Conservation (phyloP, 2,797 vertebrate genomes). For the Rhabdomys pumilio region DNA sequence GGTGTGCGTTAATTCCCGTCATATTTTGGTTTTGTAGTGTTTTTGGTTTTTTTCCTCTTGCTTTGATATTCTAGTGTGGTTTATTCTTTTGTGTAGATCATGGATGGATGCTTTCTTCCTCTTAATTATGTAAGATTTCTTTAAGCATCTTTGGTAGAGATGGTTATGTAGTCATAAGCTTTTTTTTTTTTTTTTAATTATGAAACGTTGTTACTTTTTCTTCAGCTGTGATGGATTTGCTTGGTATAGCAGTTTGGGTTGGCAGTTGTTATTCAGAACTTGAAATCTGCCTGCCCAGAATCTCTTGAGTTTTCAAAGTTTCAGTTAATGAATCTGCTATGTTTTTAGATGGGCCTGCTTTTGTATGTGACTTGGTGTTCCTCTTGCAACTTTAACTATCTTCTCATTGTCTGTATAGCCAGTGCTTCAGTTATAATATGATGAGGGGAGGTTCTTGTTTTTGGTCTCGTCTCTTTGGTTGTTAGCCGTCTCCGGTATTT, state of each 20-base stretch:
- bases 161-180: not conserved
- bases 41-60: not conserved
- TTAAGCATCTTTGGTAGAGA: not conserved
- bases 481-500: not conserved
- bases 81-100: not conserved
- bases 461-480: not conserved
- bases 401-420: not conserved
- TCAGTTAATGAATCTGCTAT: not conserved
- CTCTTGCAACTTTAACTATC: not conserved
- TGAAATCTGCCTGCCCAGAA: not conserved
- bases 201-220: not conserved
- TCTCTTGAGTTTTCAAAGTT: not conserved
- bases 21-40: not conserved
- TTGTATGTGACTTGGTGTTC: not conserved
- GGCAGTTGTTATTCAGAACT: not conserved
- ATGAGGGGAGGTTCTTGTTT: not conserved
- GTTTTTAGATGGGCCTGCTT: not conserved
- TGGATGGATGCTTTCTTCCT: not conserved
- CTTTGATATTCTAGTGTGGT: not conserved
- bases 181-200: not conserved
- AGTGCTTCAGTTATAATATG: not conserved
- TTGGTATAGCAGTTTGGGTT: not conserved
- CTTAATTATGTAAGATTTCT: not conserved
- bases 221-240: not conserved
- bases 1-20: not conserved